Percentiles rank a stretch among this genome's conserved stretches.
Evolutionary conservation across 2,797 vertebrate genomes (phyloP).

Genomic region (Pachyuromys duprasi): DNA sequence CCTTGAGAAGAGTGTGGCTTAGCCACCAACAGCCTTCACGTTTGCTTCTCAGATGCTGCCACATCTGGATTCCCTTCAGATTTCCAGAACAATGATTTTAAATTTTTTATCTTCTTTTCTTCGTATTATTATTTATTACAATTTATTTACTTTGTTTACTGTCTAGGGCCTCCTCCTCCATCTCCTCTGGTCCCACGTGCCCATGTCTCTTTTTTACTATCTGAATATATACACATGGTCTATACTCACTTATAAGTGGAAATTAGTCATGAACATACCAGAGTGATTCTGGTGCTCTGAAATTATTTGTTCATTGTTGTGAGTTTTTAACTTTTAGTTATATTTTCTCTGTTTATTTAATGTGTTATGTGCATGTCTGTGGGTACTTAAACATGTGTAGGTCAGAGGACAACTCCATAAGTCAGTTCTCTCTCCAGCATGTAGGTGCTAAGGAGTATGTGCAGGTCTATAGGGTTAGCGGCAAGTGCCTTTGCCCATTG

Average conservation of each 20-base stretch:
- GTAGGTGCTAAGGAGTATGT: neutral
- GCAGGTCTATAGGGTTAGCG: neutral
- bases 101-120: too few relatives aligned
- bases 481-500: neutral
- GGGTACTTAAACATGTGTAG: neutral
- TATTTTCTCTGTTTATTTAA: neutral
- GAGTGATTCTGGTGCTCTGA: neutral
- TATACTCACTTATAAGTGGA: too few relatives aligned
- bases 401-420: neutral
- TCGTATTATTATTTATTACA: too few relatives aligned
- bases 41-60: neutral
- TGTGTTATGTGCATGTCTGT: neutral
- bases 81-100: too few relatives aligned
- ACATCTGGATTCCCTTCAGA: neutral
- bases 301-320: neutral
- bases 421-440: too few relatives aligned
- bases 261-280: neutral
- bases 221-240: too few relatives aligned
- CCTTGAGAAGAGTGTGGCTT: neutral
- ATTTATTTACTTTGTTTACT: too few relatives aligned
- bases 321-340: neutral
- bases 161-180: too few relatives aligned
- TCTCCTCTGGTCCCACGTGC: too few relatives aligned
- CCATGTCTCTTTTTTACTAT: too few relatives aligned
- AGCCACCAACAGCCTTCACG: neutral